These are phyloP conservation scores for Drosophila mojavensis DNA, from an alignment of 1,140 invertebrate species.

Conservation along the genomic window DNA sequence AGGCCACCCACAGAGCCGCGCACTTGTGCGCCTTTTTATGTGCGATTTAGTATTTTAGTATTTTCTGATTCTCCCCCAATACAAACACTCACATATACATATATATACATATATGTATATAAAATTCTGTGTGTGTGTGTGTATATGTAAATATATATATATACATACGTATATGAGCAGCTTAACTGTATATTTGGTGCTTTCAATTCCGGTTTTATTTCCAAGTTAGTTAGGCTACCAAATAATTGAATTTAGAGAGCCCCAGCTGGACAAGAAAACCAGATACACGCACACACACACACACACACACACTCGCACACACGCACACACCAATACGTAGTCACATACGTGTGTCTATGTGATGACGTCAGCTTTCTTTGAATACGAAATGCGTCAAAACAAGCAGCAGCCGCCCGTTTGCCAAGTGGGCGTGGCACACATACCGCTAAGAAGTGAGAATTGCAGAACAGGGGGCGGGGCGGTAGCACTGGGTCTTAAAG, in stretches of 20 bases:
- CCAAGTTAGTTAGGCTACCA: slow-evolving; percentile 44
- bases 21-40: slow-evolving; percentile 35
- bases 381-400: slow-evolving; percentile 21
- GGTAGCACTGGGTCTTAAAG: neutral
- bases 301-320: neutral
- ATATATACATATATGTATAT: neutral
- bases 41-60: slow-evolving; percentile 47
- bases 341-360: neutral
- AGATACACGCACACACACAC: slow-evolving; percentile 24
- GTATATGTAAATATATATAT: neutral
- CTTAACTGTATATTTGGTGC: slow-evolving; percentile 28
- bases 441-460: neutral
- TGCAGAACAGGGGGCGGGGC: neutral
- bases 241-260: slow-evolving; percentile 50
- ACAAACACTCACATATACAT: slow-evolving; percentile 3
- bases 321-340: neutral
- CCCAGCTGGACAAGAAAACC: slow-evolving; percentile 20
- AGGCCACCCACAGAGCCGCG: neutral
- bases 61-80: slow-evolving; percentile 38
- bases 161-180: neutral
- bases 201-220: slow-evolving; percentile 51
- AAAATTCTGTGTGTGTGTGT: too few relatives aligned
- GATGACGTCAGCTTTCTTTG: slow-evolving; percentile 38
- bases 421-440: slow-evolving; percentile 29
- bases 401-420: slow-evolving; percentile 7